Conservation (phyloP, 2,113 vertebrate genomes). For the Perccottus glenii region DNA sequence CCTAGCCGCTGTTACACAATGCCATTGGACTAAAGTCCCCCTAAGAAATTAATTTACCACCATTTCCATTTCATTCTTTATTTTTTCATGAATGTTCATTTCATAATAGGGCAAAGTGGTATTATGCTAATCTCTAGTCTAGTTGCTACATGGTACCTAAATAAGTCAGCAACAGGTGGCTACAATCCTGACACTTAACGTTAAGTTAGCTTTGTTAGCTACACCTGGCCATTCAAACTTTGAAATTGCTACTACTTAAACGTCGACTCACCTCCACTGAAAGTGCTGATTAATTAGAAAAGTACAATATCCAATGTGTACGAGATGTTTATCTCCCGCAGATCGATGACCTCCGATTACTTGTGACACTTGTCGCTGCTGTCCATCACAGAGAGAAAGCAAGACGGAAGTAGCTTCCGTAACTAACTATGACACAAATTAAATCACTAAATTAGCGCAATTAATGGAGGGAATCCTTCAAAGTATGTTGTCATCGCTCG, state of each 20-base stretch:
- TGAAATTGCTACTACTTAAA: not conserved
- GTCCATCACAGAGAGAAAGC: slow-evolving; percentile 29
- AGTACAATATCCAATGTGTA: slow-evolving; percentile 2
- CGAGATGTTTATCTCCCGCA: not conserved
- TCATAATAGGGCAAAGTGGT: not conserved
- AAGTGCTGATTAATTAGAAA: not conserved
- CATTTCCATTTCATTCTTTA: not conserved
- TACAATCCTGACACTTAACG: slow-evolving; percentile 37
- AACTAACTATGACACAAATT: slow-evolving; percentile 18
- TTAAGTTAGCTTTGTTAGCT: slow-evolving; percentile 45
- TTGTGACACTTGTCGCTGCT: slow-evolving; percentile 55
- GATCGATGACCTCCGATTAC: slow-evolving; percentile 19
- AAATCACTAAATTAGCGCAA: slow-evolving; percentile 20
- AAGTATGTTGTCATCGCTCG: rapidly evolving
- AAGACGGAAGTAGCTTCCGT: slow-evolving; percentile 62
- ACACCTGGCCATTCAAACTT: not conserved
- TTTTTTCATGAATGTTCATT: not conserved
- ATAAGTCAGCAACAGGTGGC: slow-evolving; percentile 64
- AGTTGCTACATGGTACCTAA: slow-evolving; percentile 17
- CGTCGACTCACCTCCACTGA: slow-evolving; percentile 28
- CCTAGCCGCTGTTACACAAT: not conserved
- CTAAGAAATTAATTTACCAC: not conserved
- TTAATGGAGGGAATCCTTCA: rapidly evolving
- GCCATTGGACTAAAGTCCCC: not conserved
- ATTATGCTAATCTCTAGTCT: slow-evolving; percentile 39